Percentiles rank a stretch among this genome's conserved stretches.
phyloP scores from a whole-genome alignment of 2,113 vertebrate species.

The Tyto alba region DNA sequence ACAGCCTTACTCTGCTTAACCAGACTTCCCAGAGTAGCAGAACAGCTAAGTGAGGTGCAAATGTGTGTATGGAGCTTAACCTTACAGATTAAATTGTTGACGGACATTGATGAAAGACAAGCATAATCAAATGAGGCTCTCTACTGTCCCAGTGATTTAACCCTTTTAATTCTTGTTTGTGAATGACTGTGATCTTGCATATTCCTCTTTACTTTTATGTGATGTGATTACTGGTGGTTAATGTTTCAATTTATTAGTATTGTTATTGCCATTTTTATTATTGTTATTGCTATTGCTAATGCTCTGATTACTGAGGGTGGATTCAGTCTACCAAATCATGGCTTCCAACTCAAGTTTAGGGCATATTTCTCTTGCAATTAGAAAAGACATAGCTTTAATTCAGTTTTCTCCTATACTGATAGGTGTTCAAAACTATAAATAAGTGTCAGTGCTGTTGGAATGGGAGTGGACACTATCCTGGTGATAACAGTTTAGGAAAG shows the following conservation, averaged over 20 bases:
- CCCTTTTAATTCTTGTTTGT: background rate
- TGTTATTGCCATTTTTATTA: background rate
- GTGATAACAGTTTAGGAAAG: background rate
- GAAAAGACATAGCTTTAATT: background rate
- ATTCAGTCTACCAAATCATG: background rate
- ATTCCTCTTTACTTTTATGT: background rate
- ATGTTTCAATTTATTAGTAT: background rate
- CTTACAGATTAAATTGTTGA: conserved; percentile 5
- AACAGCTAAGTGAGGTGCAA: background rate
- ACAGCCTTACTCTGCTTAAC: background rate
- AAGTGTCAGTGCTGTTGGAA: background rate
- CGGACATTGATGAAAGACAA: conserved; percentile 17
- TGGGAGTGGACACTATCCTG: background rate
- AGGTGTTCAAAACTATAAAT: background rate
- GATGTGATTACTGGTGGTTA: background rate
- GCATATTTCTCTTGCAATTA: background rate
- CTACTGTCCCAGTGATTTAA: background rate
- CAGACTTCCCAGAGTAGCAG: background rate
- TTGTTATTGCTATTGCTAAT: background rate
- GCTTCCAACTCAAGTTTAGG: background rate
- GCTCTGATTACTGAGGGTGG: background rate
- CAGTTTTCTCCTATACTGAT: background rate
- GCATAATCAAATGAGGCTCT: background rate
- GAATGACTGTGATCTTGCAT: background rate
- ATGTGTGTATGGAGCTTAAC: background rate